These are phyloP conservation scores for Passerina amoena DNA, from an alignment of 2,113 vertebrate genomes.

Conservation along the genomic window DNA sequence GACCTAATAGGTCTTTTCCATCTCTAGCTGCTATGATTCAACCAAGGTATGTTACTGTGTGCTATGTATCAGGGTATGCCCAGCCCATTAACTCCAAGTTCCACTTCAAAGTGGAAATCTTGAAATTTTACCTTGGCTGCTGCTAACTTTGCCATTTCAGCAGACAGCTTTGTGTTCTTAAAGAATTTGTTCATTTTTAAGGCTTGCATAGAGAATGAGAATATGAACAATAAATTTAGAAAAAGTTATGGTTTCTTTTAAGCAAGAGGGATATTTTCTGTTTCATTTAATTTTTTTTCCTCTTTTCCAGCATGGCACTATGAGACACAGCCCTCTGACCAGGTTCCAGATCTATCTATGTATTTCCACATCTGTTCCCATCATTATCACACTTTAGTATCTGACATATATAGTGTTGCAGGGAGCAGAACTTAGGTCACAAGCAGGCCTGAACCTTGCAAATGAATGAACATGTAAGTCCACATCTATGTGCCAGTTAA, in stretches of 20 bases:
- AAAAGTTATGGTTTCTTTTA: slow-evolving; percentile 15
- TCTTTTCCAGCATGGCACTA: not conserved
- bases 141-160: slow-evolving; percentile 34
- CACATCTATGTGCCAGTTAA: not conserved
- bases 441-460: not conserved
- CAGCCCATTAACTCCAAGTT: slow-evolving; percentile 54
- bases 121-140: slow-evolving; percentile 62
- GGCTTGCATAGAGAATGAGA: not conserved
- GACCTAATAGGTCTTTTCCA: slow-evolving; percentile 71
- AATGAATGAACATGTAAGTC: not conserved
- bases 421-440: not conserved
- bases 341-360: not conserved
- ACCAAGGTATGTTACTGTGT: slow-evolving; percentile 60
- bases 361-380: not conserved
- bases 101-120: slow-evolving; percentile 70
- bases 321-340: not conserved
- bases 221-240: slow-evolving; percentile 20
- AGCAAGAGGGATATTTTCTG: not conserved
- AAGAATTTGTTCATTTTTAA: slow-evolving; percentile 11
- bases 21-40: slow-evolving; percentile 53
- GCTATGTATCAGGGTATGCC: slow-evolving; percentile 54
- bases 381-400: not conserved
- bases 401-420: not conserved
- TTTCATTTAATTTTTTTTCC: not conserved
- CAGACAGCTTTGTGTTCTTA: slow-evolving; percentile 44